phyloP scores from a whole-genome alignment of 2,888 invertebrate species.

The Eupithecia pulchellata region DNA sequence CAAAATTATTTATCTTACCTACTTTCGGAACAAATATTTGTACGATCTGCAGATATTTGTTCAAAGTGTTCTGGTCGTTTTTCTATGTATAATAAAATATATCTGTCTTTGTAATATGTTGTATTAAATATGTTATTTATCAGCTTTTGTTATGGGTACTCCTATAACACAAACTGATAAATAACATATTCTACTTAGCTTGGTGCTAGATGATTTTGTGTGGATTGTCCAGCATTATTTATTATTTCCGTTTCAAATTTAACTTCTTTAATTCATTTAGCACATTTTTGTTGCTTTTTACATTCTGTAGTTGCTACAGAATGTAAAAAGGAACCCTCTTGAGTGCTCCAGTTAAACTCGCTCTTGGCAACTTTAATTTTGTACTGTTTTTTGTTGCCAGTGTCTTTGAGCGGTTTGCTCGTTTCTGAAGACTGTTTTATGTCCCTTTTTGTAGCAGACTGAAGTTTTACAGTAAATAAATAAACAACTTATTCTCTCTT shows the following conservation, averaged over 20 bases:
- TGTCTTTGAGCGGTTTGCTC: conserved; percentile 12
- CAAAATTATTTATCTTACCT: too few species aligned
- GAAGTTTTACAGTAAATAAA: conserved; percentile 8
- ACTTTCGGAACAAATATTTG: too few species aligned
- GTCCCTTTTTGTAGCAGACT: background rate
- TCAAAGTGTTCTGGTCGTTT: too few species aligned
- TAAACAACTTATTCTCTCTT: background rate
- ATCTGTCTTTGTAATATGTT: too few species aligned
- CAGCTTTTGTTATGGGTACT: too few species aligned
- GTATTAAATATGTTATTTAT: too few species aligned
- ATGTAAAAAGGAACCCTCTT: background rate
- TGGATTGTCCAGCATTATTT: too few species aligned
- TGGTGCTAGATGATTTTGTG: too few species aligned
- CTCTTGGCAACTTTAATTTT: conserved; percentile 5
- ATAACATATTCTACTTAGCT: too few species aligned
- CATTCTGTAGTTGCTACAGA: background rate
- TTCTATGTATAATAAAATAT: too few species aligned
- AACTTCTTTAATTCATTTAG: background rate
- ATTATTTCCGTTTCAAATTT: background rate
- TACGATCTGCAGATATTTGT: too few species aligned
- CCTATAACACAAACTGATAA: too few species aligned
- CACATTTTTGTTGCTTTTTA: background rate
- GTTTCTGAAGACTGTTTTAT: conserved; percentile 5
- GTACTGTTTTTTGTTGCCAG: conserved; percentile 12
- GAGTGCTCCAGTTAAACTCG: background rate